A percentile compares a stretch with the other conserved stretches of the same genome.
These are phyloP conservation scores for Calyptommatus sinebrachiatus DNA, from an alignment of 2,113 vertebrate genomes.

Conservation along the genomic window DNA sequence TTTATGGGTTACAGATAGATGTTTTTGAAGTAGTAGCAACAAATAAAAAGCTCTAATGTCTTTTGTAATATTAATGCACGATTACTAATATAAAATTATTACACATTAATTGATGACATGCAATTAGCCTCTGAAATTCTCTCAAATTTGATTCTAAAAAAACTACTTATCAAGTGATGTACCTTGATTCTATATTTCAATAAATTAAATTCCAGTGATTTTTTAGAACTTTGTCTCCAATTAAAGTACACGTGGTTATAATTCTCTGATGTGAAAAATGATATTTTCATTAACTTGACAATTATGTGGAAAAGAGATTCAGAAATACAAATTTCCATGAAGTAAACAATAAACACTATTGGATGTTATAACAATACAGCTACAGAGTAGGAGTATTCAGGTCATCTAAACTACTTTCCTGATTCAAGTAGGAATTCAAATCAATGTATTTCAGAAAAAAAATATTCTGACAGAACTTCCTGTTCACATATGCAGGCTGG, in stretches of 20 bases:
- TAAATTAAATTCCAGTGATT: not conserved
- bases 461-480: too few relatives aligned
- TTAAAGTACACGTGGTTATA: not conserved
- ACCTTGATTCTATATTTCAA: not conserved
- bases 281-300: not conserved
- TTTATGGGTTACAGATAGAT: not conserved
- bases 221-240: not conserved
- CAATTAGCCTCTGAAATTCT: not conserved
- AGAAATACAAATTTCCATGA: not conserved
- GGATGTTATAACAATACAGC: not conserved
- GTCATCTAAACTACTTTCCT: too few relatives aligned
- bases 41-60: not conserved
- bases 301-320: not conserved
- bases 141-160: not conserved
- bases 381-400: too few relatives aligned
- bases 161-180: not conserved
- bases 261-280: not conserved
- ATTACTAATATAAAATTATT: not conserved
- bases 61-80: not conserved
- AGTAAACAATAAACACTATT: not conserved
- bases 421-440: too few relatives aligned
- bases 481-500: too few relatives aligned
- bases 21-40: not conserved
- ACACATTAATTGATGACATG: not conserved
- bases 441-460: too few relatives aligned